Base-by-base conservation (phyloP, 2,113 vertebrate genomes). In the Chascanopsetta lugubris region DNA sequence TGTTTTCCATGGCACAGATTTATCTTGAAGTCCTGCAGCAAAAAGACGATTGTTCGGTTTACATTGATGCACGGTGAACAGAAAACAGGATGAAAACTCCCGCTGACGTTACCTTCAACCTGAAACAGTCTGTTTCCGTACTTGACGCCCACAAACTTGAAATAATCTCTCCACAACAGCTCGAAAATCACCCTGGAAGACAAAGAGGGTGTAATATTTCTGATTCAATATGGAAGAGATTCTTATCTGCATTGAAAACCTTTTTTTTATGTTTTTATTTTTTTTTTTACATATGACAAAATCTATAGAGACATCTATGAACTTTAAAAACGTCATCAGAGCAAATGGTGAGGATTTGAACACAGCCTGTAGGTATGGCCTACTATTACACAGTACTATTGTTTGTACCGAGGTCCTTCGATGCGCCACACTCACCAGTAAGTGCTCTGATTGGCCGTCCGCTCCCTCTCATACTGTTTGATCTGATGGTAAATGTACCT, bases 91-190 rank as follows among this genome's bases (percentile, higher is more conserved):
- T 8, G 2, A 51, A 48, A 40, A 45, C 22, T 21, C 40, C 5
- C 30, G 4, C n/a, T 27, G 10, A 29, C 32, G 77, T 61, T 60
- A 94, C 94, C 93, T 87, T 82, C 81, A 3, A 86, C 1, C 2
- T 91, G 88, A 85, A 94, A 95, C 70, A 95, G 84, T 77, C 79
- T 88, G 54, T 81, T 87, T 80, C 93, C 92, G 0, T 92, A 94
- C 77, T 95, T 95, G 47, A 92, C 69, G 38, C 72, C 92, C 57
- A 95, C 91, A 60, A 94, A 94, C 53, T 75, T 91, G 60, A 95
- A 94, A 71, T 94, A 95, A 85, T 95, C 93, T 43, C 94, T 85
- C 94, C 93, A 94, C 8, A 93, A 43, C 60, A 96, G 92, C n/a
- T 94, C 93, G 89, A 94, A 95, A 61, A 94, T 85, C 12, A 95